Evolutionary conservation across 2,888 invertebrate genomes (phyloP).

Genomic region (Phaedon cochleariae): DNA sequence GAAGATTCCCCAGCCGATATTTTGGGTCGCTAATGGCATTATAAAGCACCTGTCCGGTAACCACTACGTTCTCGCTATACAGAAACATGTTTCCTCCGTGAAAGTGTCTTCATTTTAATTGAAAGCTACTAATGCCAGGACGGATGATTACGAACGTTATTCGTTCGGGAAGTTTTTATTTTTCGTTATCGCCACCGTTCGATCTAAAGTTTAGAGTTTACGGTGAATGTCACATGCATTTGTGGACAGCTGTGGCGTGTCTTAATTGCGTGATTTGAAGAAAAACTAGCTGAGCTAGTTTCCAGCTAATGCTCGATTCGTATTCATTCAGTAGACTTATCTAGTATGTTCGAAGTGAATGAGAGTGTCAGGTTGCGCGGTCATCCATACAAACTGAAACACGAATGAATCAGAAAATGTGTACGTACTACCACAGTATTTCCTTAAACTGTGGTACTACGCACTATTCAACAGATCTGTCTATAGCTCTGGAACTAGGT

Average conservation of each 20-base stretch:
- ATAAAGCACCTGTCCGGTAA: slow-evolving; percentile 52
- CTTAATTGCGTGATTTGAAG: not conserved
- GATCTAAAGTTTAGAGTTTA: not conserved
- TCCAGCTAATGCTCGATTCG: not conserved
- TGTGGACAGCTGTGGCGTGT: not conserved
- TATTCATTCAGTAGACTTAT: too few relatives aligned
- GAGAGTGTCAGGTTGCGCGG: too few relatives aligned
- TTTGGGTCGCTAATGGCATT: slow-evolving; percentile 51
- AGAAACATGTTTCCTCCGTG: slow-evolving; percentile 32
- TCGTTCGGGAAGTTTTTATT: slow-evolving; percentile 5
- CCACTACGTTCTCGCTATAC: slow-evolving; percentile 27
- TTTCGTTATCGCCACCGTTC: not conserved
- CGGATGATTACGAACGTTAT: slow-evolving; percentile 1
- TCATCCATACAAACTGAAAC: too few relatives aligned
- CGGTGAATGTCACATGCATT: not conserved
- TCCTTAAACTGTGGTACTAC: too few relatives aligned
- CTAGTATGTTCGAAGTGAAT: too few relatives aligned
- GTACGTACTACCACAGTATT: too few relatives aligned
- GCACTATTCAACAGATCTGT: too few relatives aligned
- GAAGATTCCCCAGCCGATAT: slow-evolving; percentile 55
- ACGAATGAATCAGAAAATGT: too few relatives aligned
- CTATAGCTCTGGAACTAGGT: too few relatives aligned
- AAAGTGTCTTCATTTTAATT: slow-evolving; percentile 27
- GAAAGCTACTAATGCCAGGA: slow-evolving; percentile 15
- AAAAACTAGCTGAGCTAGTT: not conserved